phyloP scores from a whole-genome alignment of 2,797 vertebrate species.

The Furcifer pardalis region DNA sequence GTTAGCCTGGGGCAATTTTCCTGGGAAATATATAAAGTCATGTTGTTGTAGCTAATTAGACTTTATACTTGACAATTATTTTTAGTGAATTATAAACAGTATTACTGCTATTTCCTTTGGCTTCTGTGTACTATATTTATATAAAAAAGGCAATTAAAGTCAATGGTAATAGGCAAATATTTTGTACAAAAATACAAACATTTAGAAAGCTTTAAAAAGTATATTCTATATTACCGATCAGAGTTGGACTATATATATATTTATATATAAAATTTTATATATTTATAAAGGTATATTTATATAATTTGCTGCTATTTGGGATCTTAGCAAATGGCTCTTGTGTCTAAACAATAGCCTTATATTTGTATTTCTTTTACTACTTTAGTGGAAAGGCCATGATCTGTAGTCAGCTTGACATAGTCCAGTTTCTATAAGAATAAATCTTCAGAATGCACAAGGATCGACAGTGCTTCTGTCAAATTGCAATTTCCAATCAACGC shows the following conservation, averaged over 20 bases:
- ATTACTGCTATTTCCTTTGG: slow-evolving; percentile 79
- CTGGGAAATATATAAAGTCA: slow-evolving; percentile 63
- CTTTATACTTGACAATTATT: slow-evolving; percentile 70
- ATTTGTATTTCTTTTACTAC: slow-evolving; percentile 39
- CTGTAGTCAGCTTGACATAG: slow-evolving; percentile 63
- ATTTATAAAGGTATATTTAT: slow-evolving; percentile 71
- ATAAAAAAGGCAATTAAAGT: slow-evolving; percentile 71
- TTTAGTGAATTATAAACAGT: slow-evolving; percentile 74
- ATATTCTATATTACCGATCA: slow-evolving; percentile 82
- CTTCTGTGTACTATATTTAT: slow-evolving; percentile 75
- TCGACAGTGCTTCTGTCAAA: slow-evolving; percentile 67
- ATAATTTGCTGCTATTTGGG: slow-evolving; percentile 76
- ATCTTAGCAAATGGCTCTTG: slow-evolving; percentile 73
- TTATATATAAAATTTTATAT: slow-evolving; percentile 74
- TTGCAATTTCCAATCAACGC: slow-evolving; percentile 50
- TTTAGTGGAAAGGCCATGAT: slow-evolving; percentile 60
- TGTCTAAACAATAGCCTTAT: slow-evolving; percentile 68
- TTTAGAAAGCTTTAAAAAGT: slow-evolving; percentile 84
- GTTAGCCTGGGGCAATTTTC: slow-evolving; percentile 64
- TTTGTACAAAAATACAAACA: slow-evolving; percentile 87
- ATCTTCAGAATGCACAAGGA: slow-evolving; percentile 60
- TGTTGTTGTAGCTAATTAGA: slow-evolving; percentile 62
- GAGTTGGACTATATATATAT: slow-evolving; percentile 80
- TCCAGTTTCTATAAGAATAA: slow-evolving; percentile 60
- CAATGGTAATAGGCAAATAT: slow-evolving; percentile 79